Evolutionary conservation across 2,113 vertebrate genomes (phyloP).

Genomic region (Dascyllus trimaculatus): DNA sequence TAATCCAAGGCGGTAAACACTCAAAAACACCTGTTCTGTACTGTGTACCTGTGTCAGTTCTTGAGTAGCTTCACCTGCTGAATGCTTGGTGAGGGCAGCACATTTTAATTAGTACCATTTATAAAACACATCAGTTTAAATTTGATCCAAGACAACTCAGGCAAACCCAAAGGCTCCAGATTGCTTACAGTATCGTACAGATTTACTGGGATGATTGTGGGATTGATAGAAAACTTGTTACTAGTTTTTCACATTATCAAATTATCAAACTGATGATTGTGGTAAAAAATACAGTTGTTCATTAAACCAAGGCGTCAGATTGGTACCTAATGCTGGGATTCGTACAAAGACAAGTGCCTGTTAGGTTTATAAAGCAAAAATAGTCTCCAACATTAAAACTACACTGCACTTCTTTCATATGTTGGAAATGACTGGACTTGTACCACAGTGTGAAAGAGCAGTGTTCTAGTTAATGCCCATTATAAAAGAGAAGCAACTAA

Average conservation of each 20-base stretch:
- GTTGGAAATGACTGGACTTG: background rate
- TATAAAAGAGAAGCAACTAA: background rate
- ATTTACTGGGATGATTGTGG: constrained; percentile 3
- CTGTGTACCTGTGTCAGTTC: constrained; percentile 29
- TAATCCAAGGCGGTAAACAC: background rate
- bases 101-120: background rate
- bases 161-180: background rate
- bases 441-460: constrained; percentile 9
- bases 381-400: background rate
- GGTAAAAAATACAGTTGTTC: background rate
- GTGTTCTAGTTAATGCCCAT: constrained; percentile 14
- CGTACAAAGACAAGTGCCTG: background rate
- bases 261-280: constrained; percentile 6
- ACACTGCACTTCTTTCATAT: background rate
- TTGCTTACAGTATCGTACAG: background rate
- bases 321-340: background rate
- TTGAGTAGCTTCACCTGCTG: background rate
- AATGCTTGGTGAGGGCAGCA: background rate
- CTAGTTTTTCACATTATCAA: background rate
- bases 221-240: background rate
- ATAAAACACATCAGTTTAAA: constrained; percentile 9
- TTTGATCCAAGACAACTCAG: constrained; percentile 5
- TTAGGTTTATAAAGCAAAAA: background rate
- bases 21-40: background rate
- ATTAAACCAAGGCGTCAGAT: background rate